Evolutionary conservation across 2,888 invertebrate genomes (phyloP), one percentile per base, ranked within the genome.

Genomic region (Orchestes rusci): DNA sequence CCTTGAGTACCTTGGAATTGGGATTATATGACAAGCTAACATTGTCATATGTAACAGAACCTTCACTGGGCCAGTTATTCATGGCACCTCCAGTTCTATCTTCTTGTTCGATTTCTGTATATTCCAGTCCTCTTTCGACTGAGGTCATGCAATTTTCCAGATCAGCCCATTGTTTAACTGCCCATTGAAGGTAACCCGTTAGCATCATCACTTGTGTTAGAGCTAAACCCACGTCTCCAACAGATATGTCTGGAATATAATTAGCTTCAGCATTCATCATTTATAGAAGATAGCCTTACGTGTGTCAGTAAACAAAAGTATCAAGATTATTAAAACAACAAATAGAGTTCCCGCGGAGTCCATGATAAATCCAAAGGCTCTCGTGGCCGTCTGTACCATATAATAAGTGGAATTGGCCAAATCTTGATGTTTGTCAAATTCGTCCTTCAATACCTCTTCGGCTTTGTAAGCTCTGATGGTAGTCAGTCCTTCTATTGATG

Each of bases 161-260:
- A 64, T 94, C 93, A 0, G 93, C 88, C 57, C 90, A 90, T 66
- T 93, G 92, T 4, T 92, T 73, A 23, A 78, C 71, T 2, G 73
- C 75, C 73, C 75, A 77, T 59, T 77, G 77, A 55, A 77, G 54
- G 65, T 72, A 65, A 8, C 85, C 84, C 0, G 84, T 84, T 44
- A 88, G 73, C 1, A 80, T 79, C 67, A 86, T 83, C 13, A 84
- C 82, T 63, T 87, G 84, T 0, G 86, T 85, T 44, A 88, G 82
- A 10, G 85, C 86, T 40, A 88, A 64, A 17, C 88, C 88, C 2
- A 88, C 84, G 58, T 80, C 77, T 3, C 60, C 59, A 36, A 54
- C 56, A 15, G 56, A 51, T 20, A 51, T 53, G 23, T 35, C 59
- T 59, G 32, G 15, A 54, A 54, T 23, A 23, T 5, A 23, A 23